These are phyloP conservation scores for Brotula barbata DNA, from an alignment of 2,797 vertebrate species.

Conservation along the genomic window DNA sequence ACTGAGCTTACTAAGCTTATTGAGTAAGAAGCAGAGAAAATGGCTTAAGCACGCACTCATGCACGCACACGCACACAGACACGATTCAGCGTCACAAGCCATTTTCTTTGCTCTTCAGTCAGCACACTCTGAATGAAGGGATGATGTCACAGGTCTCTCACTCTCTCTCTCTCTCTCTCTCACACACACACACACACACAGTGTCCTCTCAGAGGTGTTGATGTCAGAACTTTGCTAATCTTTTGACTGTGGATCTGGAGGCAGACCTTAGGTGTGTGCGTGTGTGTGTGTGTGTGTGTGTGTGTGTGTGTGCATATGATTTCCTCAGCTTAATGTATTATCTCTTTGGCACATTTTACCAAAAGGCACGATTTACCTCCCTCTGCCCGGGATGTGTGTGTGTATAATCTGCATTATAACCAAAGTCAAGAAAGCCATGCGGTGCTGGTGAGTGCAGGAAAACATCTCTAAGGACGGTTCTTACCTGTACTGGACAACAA, in stretches of 20 bases:
- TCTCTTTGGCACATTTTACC: constrained; percentile 60
- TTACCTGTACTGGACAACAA: no score
- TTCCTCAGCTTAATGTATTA: constrained; percentile 66
- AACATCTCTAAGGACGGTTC: no score
- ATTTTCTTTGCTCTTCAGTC: constrained; percentile 15
- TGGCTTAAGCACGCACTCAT: constrained; percentile 39
- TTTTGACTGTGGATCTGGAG: constrained; percentile 62
- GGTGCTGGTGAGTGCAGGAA: no score
- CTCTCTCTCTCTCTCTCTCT: no score
- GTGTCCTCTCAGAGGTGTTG: constrained; percentile 62
- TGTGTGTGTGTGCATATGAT: constrained; percentile 37
- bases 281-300: constrained; percentile 30
- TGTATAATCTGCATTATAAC: no score
- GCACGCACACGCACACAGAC: constrained; percentile 10
- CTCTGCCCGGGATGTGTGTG: no score
- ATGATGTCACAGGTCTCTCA: no score
- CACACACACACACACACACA: constrained; percentile 35
- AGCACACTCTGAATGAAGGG: neutral
- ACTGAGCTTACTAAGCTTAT: constrained; percentile 62
- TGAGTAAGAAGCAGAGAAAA: constrained; percentile 60
- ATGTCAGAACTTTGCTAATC: constrained; percentile 68
- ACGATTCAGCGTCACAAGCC: constrained; percentile 12
- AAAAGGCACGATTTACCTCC: constrained; percentile 28
- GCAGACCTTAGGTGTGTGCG: constrained; percentile 27
- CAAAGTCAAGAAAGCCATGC: no score